Evolutionary conservation across 2,797 vertebrate genomes (phyloP).

Genomic region (Macrochelys suwanniensis): DNA sequence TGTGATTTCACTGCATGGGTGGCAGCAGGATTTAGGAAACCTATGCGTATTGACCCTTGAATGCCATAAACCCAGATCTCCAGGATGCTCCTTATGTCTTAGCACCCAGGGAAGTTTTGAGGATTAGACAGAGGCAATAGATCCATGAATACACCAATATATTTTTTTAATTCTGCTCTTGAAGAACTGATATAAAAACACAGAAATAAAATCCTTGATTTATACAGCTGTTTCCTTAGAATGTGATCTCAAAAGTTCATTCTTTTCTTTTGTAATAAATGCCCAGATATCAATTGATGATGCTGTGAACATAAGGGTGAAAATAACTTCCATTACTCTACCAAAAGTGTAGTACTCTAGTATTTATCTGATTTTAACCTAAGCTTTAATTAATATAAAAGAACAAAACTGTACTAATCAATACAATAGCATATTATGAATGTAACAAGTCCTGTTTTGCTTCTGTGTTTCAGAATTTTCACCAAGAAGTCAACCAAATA

Average conservation of each 20-base stretch:
- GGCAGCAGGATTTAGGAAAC: too few relatives aligned
- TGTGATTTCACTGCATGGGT: too few relatives aligned
- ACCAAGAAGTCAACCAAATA: slow-evolving; percentile 81
- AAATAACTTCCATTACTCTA: neutral
- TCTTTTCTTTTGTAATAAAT: neutral
- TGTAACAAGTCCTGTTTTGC: slow-evolving; percentile 15
- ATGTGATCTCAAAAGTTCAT: neutral
- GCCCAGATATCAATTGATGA: neutral
- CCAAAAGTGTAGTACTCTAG: neutral
- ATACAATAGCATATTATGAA: neutral
- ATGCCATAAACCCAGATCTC: too few relatives aligned
- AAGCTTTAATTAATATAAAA: slow-evolving; percentile 4
- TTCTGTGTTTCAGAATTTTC: slow-evolving; percentile 85
- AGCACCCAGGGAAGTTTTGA: too few relatives aligned
- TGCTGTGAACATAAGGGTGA: neutral
- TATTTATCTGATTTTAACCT: neutral
- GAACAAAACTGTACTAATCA: neutral
- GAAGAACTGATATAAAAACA: neutral
- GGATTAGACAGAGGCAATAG: too few relatives aligned
- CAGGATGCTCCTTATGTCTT: too few relatives aligned
- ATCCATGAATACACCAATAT: neutral
- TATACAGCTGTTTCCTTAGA: neutral
- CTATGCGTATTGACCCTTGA: too few relatives aligned
- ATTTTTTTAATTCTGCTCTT: neutral
- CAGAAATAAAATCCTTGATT: neutral